phyloP scores from a whole-genome alignment of 64 coral and sea anemone genomes.

The Montipora foliosa region DNA sequence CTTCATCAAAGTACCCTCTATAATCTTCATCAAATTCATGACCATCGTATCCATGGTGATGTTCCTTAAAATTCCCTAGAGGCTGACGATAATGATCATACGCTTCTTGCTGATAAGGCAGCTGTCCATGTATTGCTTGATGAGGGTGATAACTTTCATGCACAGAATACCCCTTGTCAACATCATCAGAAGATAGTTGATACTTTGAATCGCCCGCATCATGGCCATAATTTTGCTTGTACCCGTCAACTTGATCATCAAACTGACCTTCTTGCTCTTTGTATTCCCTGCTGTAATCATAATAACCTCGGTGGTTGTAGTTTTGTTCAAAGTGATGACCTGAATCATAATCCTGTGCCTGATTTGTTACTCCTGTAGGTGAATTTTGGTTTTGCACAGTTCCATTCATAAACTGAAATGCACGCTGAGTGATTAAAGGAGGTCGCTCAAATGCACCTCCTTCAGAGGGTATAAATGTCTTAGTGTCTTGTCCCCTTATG shows the following conservation, averaged over 20 bases:
- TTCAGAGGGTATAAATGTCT: conserved; percentile 36
- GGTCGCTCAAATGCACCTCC: conserved; percentile 66
- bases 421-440: conserved; percentile 59
- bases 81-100: background rate
- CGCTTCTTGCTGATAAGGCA: background rate
- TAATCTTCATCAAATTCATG: conserved; percentile 32
- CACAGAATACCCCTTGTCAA: conserved; percentile 10
- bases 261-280: background rate
- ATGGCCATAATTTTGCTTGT: background rate
- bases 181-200: conserved; percentile 35
- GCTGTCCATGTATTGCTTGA: background rate
- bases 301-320: conserved; percentile 5
- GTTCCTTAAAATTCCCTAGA: background rate
- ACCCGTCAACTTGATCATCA: background rate
- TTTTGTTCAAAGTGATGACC: conserved; percentile 5
- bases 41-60: background rate
- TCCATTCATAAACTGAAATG: conserved; percentile 36
- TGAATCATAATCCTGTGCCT: background rate
- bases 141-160: conserved; percentile 16
- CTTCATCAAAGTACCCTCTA: conserved; percentile 10
- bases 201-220: conserved; percentile 2
- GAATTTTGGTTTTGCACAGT: conserved; percentile 4
- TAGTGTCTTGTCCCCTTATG: conserved; percentile 28
- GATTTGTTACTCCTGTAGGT: background rate
- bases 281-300: background rate